Evolutionary conservation across 2,888 invertebrate species (phyloP), one percentile per base, ranked within the genome.

Genomic region (Microctonus hyperodae): DNA sequence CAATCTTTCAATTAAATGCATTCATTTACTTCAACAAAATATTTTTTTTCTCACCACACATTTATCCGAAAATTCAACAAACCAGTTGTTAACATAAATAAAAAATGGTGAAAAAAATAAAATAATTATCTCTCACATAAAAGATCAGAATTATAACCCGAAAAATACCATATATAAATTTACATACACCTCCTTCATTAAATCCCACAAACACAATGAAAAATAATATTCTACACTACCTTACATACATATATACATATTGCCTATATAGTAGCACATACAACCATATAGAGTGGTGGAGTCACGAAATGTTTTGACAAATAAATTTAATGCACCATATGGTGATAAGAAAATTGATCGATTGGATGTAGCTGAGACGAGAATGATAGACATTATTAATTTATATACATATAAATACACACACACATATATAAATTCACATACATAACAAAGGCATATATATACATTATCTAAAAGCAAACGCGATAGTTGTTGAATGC

Each of bases 321-420:
- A 44, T 50, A 61, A 59, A 33, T 25, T 48, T 35, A 61, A 31
- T 50, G 56, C 13, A 66, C 10, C 28, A 44, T 31, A 44, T 61
- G 66, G 66, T 33, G 56, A 60, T 61, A 56, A 56, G 63, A 61
- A 60, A 65, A 66, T 66, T 66, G 66, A 66, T 66, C 33, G 66
- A 66, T 66, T 61, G 66, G 22, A 57, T 33, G 61, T 31, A 13
- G 20, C 7, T 28, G 31, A 44, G 44, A 40, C 35, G n/a, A 56
- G 20, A 16, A 11, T n/a, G 58, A 56, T 53, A 37, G 48, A 33
- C 57, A 44, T 51, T 37, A 56, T 44, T 9, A 6, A n/a, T 16
- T 28, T 28, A 37, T 37, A 67, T 56, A 50, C 65, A 64, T 61
- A 69, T 69, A 64, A 65, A 68, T 56, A 61, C 64, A 62, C 68